Evolutionary conservation across 2,888 invertebrate species (phyloP).

Genomic region (Mactromeris polynyma): DNA sequence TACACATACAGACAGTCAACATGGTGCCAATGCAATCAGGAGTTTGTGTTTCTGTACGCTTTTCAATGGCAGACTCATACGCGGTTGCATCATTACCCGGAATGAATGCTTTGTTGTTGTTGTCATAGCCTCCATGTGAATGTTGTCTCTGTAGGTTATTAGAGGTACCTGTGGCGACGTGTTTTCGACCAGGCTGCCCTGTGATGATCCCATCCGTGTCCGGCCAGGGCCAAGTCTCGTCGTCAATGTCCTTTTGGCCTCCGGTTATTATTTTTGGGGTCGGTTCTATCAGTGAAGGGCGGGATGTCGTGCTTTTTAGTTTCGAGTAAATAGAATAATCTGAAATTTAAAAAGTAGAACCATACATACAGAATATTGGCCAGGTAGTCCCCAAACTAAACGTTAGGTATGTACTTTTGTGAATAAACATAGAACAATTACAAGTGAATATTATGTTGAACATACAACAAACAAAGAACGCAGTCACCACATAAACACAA

Average conservation of each 20-base stretch:
- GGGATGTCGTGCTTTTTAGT: constrained; percentile 30
- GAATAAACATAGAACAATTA: too few species aligned
- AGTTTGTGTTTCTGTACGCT: constrained; percentile 21
- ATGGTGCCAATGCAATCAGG: constrained; percentile 56
- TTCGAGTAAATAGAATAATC: constrained; percentile 53
- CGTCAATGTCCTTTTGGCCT: not conserved
- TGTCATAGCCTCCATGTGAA: not conserved
- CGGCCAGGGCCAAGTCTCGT: not conserved
- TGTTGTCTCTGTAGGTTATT: constrained; percentile 1
- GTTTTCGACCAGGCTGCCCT: not conserved
- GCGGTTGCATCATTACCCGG: constrained; percentile 64
- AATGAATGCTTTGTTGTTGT: constrained; percentile 17
- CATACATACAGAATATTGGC: too few species aligned
- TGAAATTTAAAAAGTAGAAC: constrained; percentile 23
- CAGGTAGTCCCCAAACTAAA: too few species aligned
- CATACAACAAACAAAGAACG: too few species aligned
- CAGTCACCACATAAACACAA: too few species aligned
- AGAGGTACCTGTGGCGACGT: not conserved
- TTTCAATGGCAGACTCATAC: constrained; percentile 40
- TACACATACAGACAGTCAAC: constrained; percentile 62
- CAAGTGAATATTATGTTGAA: too few species aligned
- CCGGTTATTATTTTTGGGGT: constrained; percentile 20
- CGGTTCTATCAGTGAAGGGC: constrained; percentile 23
- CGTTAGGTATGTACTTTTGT: too few species aligned
- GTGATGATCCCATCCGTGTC: not conserved